Evolutionary conservation across 2,113 vertebrate genomes (phyloP), one percentile per base, ranked within the genome.

Genomic region (Ariopsis seemanni): DNA sequence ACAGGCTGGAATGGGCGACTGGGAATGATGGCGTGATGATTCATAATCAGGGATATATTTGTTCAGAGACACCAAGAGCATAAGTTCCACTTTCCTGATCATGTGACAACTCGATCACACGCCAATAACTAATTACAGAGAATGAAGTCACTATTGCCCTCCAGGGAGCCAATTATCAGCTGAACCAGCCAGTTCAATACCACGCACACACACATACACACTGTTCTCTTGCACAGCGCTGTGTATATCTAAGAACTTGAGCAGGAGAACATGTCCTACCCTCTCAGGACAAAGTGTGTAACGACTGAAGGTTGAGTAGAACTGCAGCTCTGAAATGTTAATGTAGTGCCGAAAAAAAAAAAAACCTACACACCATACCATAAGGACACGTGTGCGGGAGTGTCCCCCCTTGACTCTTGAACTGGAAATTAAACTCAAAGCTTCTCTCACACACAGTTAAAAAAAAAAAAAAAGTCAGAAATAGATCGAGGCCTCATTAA

Each of bases 111-210:
- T 88, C 90, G 65, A 91, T 91, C 52, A 42, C 53, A 30, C 34
- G 90, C 87, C 90, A 88, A 91, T 91, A 91, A 89, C 87, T 90
- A 91, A 91, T 91, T 91, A 91, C 89, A 88, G 82, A 79, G 86
- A 90, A 91, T 91, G 90, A 91, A 91, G 89, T 91, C 89, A 83
- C 85, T 27, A 88, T 90, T 85, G 87, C 78, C 89, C 89, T 83
- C 87, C 10, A 10, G 86, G 85, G 83, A 89, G 87, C 90, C 85
- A 91, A 88, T 89, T 89, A 88, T 86, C 67, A 89, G 88, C 84
- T 74, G 82, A 88, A 84, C 42, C 83, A 58, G 72, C 62, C 48
- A 58, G 30, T 48, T 8, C 85, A 27, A 62, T 65, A 82, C 20
- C 82, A 88, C 25, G 67, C 83, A 83, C 25, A 1, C 30, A 72